Percentiles rank a stretch among this genome's conserved stretches.
phyloP scores from a whole-genome alignment of 2,113 vertebrate genomes.

The Empidonax alnorum region DNA sequence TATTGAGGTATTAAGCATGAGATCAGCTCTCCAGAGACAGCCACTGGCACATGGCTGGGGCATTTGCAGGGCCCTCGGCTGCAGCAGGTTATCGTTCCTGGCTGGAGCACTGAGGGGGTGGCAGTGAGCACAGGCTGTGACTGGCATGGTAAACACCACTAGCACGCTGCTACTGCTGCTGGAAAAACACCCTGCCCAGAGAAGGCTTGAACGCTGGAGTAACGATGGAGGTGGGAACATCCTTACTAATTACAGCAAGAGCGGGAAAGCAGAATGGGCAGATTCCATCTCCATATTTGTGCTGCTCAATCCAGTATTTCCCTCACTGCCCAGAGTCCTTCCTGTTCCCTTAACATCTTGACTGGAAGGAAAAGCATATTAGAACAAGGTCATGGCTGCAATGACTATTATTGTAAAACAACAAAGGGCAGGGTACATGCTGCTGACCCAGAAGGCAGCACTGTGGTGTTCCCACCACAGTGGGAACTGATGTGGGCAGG shows the following conservation, averaged over 20 bases:
- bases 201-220: not conserved
- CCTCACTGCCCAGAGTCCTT: not conserved
- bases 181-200: not conserved
- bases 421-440: fast-evolving
- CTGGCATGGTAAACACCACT: not conserved
- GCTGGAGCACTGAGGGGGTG: fast-evolving
- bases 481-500: not conserved
- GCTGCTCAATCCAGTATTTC: not conserved
- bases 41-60: fast-evolving
- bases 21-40: not conserved
- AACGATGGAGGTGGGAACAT: not conserved
- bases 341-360: not conserved
- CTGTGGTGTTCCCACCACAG: fast-evolving
- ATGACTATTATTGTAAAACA: fast-evolving
- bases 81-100: not conserved
- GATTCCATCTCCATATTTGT: not conserved
- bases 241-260: not conserved
- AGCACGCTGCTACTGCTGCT: not conserved
- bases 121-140: not conserved
- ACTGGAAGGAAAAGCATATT: not conserved
- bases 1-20: not conserved
- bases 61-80: not conserved
- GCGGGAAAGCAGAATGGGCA: fast-evolving
- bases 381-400: not conserved
- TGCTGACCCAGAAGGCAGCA: not conserved